These are phyloP conservation scores for Cantharis rufa DNA, from an alignment of 2,888 invertebrate genomes.

Conservation along the genomic window DNA sequence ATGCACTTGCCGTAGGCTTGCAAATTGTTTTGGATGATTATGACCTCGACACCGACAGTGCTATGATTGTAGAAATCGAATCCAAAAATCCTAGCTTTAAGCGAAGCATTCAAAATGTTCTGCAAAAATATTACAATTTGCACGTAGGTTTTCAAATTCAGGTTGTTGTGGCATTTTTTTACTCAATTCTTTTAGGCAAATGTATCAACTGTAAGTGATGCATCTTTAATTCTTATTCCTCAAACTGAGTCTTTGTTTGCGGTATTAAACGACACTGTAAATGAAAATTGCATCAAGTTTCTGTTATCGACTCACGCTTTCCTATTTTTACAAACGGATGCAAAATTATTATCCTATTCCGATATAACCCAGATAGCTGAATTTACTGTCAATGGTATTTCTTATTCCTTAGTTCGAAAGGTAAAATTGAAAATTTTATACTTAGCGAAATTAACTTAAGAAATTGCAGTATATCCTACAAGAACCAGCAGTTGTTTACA, in stretches of 20 bases:
- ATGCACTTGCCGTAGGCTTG: conserved; percentile 46
- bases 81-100: conserved; percentile 39
- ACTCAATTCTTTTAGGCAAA: conserved; percentile 40
- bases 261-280: conserved; percentile 43
- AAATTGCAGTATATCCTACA: conserved; percentile 19
- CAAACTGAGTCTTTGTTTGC: conserved; percentile 47
- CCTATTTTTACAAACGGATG: conserved; percentile 42
- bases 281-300: conserved; percentile 44
- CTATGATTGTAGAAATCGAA: conserved; percentile 49
- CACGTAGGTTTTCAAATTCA: conserved; percentile 40
- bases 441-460: neutral
- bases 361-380: conserved; percentile 42
- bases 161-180: neutral
- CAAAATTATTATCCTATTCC: conserved; percentile 36
- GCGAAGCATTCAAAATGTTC: conserved; percentile 43
- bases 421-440: conserved; percentile 30
- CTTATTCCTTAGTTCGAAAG: conserved; percentile 48
- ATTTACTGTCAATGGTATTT: conserved; percentile 39
- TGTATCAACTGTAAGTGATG: conserved; percentile 41
- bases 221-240: conserved; percentile 45
- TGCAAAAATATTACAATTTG: conserved; percentile 42
- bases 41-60: conserved; percentile 38
- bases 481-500: conserved; percentile 38
- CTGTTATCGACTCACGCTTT: conserved; percentile 45
- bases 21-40: conserved; percentile 47